Evolutionary conservation across 30 jellyfish, hydroid and myxozoan species (phyloP).

Genomic region (Aurelia aurita): DNA sequence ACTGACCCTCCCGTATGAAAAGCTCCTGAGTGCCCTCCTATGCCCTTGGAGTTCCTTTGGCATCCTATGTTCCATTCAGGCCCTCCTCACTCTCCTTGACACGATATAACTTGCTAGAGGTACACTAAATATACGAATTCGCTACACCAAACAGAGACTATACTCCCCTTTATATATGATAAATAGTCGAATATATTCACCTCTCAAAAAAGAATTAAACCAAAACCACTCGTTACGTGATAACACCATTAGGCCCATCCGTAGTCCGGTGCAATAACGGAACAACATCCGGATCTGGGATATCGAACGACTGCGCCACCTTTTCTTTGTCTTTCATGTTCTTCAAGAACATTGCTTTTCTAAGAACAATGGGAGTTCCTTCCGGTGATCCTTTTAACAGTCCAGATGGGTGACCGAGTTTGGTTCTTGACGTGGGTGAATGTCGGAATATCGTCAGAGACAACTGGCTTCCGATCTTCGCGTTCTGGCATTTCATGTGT

Average conservation of each 20-base stretch:
- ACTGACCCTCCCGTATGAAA: no score
- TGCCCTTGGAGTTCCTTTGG: no score
- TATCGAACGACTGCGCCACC: slow-evolving; percentile 16
- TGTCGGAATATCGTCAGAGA: slow-evolving; percentile 43
- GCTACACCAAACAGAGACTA: no score
- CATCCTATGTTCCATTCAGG: no score
- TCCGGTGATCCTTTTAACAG: slow-evolving; percentile 25
- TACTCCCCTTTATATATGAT: no score
- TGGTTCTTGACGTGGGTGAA: slow-evolving; percentile 33
- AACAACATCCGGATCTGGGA: slow-evolving; percentile 30
- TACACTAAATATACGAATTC: no score
- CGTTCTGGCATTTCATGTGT: neutral
- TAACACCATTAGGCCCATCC: slow-evolving; percentile 23
- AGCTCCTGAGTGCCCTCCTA: no score
- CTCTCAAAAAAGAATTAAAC: neutral
- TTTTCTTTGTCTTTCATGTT: slow-evolving; percentile 35
- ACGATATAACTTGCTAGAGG: no score
- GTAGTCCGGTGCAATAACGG: slow-evolving; percentile 35
- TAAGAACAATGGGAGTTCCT: slow-evolving; percentile 31
- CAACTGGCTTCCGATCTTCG: slow-evolving; percentile 12
- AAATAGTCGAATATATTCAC: no score
- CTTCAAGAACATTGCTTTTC: slow-evolving; percentile 39
- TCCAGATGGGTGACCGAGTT: slow-evolving; percentile 26
- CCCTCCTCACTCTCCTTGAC: no score
- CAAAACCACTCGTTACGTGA: neutral